phyloP scores from a whole-genome alignment of 2,113 vertebrate genomes.

The Orcinus orca region DNA sequence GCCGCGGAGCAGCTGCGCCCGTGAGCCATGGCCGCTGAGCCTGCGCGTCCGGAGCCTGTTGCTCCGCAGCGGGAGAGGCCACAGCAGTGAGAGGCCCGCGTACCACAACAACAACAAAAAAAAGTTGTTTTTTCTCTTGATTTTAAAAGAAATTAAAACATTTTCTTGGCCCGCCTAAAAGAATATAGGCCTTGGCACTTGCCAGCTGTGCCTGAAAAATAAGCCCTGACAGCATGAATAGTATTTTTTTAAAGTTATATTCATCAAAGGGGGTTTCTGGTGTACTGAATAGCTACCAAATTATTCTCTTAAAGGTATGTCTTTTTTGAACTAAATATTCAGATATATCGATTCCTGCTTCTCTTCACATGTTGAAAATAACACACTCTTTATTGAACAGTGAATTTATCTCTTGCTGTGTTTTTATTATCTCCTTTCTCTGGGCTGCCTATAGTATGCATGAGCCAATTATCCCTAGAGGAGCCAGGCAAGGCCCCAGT shows the following conservation, averaged over 20 bases:
- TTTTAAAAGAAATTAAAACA: constrained; percentile 15
- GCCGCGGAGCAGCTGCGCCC: no score
- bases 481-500: constrained; percentile 95
- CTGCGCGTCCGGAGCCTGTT: no score
- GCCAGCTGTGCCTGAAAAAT: not conserved
- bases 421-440: constrained; percentile 16
- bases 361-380: not conserved
- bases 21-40: no score
- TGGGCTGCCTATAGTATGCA: constrained; percentile 87
- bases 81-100: no score
- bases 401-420: not conserved
- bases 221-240: not conserved
- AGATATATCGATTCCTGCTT: not conserved
- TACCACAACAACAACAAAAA: no score
- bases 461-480: constrained; percentile 97
- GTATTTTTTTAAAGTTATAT: not conserved
- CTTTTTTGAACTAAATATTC: not conserved
- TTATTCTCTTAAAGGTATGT: not conserved
- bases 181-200: not conserved
- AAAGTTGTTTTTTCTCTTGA: not conserved
- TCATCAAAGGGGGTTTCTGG: not conserved
- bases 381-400: not conserved
- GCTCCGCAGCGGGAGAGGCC: no score
- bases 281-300: not conserved
- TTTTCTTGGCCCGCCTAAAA: not conserved